A percentile compares a stretch with the other conserved stretches of the same genome.
Evolutionary conservation across 2,797 vertebrate species (phyloP).

Genomic region (Diplodus sargus): DNA sequence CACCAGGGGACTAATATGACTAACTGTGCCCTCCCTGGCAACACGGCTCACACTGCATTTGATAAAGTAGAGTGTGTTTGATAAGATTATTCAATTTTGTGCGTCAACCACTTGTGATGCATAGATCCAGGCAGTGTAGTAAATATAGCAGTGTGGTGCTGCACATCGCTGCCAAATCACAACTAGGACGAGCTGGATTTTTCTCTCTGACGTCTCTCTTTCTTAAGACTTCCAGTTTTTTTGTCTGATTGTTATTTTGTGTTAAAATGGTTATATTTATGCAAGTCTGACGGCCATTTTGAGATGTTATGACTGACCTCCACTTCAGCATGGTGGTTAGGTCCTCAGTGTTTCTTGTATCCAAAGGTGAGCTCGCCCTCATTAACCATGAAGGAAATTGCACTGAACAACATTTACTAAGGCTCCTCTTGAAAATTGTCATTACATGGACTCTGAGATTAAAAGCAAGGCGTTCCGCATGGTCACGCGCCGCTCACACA

Average conservation of each 20-base stretch:
- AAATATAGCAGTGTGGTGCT: slow-evolving; percentile 3
- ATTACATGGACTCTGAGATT: too few relatives aligned
- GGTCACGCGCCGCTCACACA: too few relatives aligned
- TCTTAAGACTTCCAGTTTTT: background rate
- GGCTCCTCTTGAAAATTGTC: background rate
- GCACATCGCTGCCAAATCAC: slow-evolving; percentile 20
- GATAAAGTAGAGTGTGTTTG: slow-evolving; percentile 55
- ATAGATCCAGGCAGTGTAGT: slow-evolving; percentile 13
- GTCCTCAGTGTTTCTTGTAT: background rate
- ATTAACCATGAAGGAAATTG: background rate
- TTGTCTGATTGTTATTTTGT: background rate
- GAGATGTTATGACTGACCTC: background rate
- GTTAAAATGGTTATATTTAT: background rate
- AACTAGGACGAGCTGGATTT: background rate
- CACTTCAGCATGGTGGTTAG: background rate
- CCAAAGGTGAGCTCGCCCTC: background rate
- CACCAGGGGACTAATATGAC: slow-evolving; percentile 42
- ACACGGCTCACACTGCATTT: slow-evolving; percentile 29
- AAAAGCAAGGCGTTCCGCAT: too few relatives aligned
- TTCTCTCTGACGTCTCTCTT: background rate
- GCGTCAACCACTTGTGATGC: slow-evolving; percentile 30
- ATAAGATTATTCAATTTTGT: slow-evolving; percentile 44
- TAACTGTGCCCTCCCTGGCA: slow-evolving; percentile 41
- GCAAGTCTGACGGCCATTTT: background rate
- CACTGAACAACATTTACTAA: background rate